Percentiles rank a stretch among this genome's conserved stretches.
Conservation (phyloP, 1,140 invertebrate genomes). For the Triops longicaudatus region DNA sequence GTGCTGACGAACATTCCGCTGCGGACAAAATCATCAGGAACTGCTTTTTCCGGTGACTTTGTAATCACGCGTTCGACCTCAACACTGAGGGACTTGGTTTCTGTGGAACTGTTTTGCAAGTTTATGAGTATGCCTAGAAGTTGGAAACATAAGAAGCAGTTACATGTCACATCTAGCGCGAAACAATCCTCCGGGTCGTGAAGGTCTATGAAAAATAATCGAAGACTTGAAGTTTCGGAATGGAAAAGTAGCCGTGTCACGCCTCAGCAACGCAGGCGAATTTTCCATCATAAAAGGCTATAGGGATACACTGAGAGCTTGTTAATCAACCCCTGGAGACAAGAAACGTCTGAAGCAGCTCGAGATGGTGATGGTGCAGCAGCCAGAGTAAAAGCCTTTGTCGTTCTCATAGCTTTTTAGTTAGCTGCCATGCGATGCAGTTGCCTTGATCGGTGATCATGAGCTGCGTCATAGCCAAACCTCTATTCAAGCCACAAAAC, state of each 20-base stretch:
- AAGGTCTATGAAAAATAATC: constrained; percentile 1
- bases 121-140: not conserved
- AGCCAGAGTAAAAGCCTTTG: constrained; percentile 3
- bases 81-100: not conserved
- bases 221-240: not conserved
- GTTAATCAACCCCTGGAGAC: constrained; percentile 14
- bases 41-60: too few relatives aligned
- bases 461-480: constrained; percentile 14
- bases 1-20: not conserved
- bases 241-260: constrained; percentile 14
- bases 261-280: constrained; percentile 9
- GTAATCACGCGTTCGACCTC: too few relatives aligned
- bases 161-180: constrained; percentile 1
- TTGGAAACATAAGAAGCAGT: not conserved
- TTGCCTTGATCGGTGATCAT: constrained; percentile 14
- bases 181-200: not conserved
- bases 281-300: constrained; percentile 13
- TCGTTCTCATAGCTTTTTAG: constrained; percentile 12
- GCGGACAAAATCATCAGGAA: too few relatives aligned
- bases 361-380: constrained; percentile 10
- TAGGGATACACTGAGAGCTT: constrained; percentile 11
- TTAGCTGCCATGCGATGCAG: constrained; percentile 14
- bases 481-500: constrained; percentile 15
- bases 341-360: constrained; percentile 9
- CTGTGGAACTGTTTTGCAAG: not conserved